Evolutionary conservation across 1,140 invertebrate genomes (phyloP), one percentile per base, ranked within the genome.

Genomic region (Pogonus chalceus): DNA sequence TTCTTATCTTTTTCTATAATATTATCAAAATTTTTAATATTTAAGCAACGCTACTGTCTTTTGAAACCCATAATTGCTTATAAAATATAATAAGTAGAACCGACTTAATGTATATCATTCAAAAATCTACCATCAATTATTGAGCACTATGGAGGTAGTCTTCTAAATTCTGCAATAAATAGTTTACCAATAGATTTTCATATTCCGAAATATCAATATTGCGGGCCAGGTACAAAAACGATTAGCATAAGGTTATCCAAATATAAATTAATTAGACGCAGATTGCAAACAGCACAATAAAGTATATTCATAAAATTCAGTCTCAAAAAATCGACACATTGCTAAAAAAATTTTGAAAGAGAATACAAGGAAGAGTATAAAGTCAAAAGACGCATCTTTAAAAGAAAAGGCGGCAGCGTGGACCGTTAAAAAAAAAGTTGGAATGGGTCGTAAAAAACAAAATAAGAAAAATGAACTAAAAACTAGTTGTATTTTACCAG

Each of bases 301-400:
- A 35, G 53, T 52, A 23, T 65, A 63, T 59, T 59, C 60, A 0
- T 53, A 70, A 53, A 60, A 59, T 47, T 64, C 64, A 35, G 57
- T 70, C 62, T 52, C 70, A 50, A 20, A 51, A 18, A 55, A 58
- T 22, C 60, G 72, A 61, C 62, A 72, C 53, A 54, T 57, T 56
- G 73, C 71, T 18, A 70, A 74, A 64, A 58, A 62, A 55, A 23
- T 60, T 52, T 60, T 74, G 49, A 58, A 63, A 35, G 55, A 68
- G 23, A 64, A 63, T 57, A 68, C 70, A 35, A 70, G 63, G 62
- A n/a, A 64, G 53, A 56, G 65, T 57, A 60, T 70, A n/a, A 24
- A 65, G 55, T 54, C 71, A 10, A 67, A 60, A 56, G 65, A 74
- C 52, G 52, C 66, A 50, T 59, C 24, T 54, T 26, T 69, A n/a